These are phyloP conservation scores for Iselma pallidipennis DNA, from an alignment of 2,888 invertebrate species.

Conservation along the genomic window DNA sequence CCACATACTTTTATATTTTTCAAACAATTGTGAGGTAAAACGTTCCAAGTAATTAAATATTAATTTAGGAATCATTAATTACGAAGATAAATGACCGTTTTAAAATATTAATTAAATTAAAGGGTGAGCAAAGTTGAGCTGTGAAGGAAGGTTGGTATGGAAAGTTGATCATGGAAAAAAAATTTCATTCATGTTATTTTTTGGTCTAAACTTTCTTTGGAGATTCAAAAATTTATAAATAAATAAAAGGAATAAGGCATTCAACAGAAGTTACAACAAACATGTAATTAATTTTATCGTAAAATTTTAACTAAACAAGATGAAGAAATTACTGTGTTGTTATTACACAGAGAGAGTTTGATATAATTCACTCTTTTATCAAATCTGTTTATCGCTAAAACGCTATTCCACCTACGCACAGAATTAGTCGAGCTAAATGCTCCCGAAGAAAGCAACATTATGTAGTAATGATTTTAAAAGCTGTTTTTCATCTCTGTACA, in stretches of 20 bases:
- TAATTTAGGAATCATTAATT: slow-evolving; percentile 52
- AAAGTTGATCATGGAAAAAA: neutral
- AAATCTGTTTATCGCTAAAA: neutral
- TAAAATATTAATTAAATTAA: slow-evolving; percentile 51
- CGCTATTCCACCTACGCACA: too few relatives aligned
- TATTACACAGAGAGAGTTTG: too few relatives aligned
- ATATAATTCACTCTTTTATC: too few relatives aligned
- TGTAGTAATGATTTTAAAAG: too few relatives aligned
- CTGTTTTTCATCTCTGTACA: too few relatives aligned
- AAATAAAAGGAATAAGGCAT: neutral
- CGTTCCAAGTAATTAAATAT: slow-evolving; percentile 50
- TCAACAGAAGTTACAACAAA: too few relatives aligned
- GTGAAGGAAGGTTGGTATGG: neutral
- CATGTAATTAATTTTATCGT: too few relatives aligned
- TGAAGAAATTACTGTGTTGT: too few relatives aligned
- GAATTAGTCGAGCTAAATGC: too few relatives aligned
- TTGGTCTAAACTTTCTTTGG: neutral
- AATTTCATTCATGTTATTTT: neutral
- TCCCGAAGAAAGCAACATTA: too few relatives aligned
- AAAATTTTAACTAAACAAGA: too few relatives aligned
- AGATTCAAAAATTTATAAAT: neutral
- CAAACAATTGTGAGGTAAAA: slow-evolving; percentile 31
- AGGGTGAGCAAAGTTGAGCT: slow-evolving; percentile 35
- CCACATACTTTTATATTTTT: neutral
- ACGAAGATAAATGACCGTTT: slow-evolving; percentile 51